Evolutionary conservation across 2,797 vertebrate genomes (phyloP).

Genomic region (Eulemur mongoz): DNA sequence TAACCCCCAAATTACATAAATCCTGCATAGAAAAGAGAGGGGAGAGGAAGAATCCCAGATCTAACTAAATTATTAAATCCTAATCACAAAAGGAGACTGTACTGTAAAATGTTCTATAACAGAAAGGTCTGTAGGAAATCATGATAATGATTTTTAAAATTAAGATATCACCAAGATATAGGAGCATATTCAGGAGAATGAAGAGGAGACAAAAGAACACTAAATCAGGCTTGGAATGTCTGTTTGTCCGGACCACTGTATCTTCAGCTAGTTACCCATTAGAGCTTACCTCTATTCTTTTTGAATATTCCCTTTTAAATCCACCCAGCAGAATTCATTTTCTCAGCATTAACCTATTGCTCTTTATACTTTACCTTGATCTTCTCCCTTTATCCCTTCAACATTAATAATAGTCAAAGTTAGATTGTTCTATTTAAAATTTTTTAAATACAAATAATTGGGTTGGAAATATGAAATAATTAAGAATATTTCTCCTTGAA

Average conservation of each 20-base stretch:
- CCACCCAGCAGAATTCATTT: background rate
- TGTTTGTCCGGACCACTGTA: background rate
- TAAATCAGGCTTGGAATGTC: background rate
- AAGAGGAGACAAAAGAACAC: background rate
- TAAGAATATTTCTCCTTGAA: slow-evolving; percentile 19
- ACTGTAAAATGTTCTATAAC: background rate
- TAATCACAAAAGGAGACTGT: background rate
- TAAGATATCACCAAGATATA: background rate
- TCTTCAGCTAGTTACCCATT: background rate
- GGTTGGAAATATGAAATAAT: background rate
- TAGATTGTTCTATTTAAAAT: background rate
- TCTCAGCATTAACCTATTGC: background rate
- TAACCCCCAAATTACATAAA: background rate
- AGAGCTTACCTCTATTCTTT: background rate
- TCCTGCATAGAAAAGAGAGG: background rate
- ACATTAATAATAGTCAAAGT: background rate
- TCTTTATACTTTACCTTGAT: background rate
- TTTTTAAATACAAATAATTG: background rate
- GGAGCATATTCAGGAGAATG: background rate
- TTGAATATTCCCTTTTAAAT: background rate
- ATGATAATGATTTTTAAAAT: background rate
- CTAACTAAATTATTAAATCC: slow-evolving; percentile 25
- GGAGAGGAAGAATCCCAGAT: background rate
- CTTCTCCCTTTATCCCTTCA: background rate
- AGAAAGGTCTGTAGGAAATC: background rate